phyloP scores from a whole-genome alignment of 1,140 invertebrate species.

The Lepidurus packardi region DNA sequence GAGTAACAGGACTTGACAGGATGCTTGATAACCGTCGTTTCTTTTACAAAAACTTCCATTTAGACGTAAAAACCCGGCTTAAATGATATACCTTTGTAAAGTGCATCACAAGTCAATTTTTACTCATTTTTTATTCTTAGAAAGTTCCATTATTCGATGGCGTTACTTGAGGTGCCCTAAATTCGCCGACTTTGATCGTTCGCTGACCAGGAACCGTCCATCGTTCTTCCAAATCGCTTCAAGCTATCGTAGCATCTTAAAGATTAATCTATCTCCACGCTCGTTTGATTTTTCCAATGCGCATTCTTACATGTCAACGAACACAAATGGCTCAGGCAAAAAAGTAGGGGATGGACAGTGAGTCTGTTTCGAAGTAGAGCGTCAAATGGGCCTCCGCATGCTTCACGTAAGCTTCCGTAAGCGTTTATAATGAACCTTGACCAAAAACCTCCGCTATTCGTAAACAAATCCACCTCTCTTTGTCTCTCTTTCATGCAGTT shows the following conservation, averaged over 20 bases:
- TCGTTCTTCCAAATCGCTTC: neutral
- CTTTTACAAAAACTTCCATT: neutral
- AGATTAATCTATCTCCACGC: neutral
- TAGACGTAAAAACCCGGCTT: neutral
- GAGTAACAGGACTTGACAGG: conserved; percentile 4
- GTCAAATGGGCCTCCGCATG: neutral
- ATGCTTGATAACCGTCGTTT: neutral
- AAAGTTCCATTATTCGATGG: neutral
- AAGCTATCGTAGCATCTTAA: neutral
- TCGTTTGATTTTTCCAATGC: neutral
- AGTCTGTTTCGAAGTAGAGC: neutral
- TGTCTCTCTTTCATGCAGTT: too few species aligned
- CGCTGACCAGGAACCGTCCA: neutral
- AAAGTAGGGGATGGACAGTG: neutral
- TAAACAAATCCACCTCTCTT: neutral
- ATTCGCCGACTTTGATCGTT: neutral
- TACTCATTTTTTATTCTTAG: neutral
- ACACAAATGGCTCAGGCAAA: too few species aligned
- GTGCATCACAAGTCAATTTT: neutral
- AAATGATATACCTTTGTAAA: too few species aligned
- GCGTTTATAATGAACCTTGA: neutral
- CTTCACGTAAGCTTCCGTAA: neutral
- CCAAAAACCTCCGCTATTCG: neutral
- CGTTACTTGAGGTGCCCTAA: neutral
- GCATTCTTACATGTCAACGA: neutral